These are phyloP conservation scores for Melanogrammus aeglefinus DNA, from an alignment of 2,797 vertebrate species.

Conservation along the genomic window DNA sequence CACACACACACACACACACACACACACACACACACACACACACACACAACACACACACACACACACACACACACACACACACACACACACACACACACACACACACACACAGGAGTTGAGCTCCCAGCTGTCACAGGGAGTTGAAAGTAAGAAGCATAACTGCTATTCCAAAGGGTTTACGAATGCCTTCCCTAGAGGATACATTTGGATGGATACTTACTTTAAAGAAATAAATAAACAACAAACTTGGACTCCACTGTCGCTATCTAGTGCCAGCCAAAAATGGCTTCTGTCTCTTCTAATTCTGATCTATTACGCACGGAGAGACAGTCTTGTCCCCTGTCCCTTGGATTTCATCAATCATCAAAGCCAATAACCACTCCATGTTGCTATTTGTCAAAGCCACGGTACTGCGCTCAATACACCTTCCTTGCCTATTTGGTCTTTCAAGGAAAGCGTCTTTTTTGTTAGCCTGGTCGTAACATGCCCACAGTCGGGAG, in stretches of 20 bases:
- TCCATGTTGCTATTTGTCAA: constrained; percentile 50
- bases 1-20: constrained; percentile 11
- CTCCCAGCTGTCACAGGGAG: constrained; percentile 51
- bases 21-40: constrained; percentile 37
- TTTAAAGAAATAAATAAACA: constrained; percentile 47
- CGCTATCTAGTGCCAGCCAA: constrained; percentile 38
- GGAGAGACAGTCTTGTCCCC: constrained; percentile 44
- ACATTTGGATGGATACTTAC: constrained; percentile 42
- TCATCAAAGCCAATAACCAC: constrained; percentile 60
- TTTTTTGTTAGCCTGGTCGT: constrained; percentile 60
- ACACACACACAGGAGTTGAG: constrained; percentile 34
- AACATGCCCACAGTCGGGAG: constrained; percentile 49
- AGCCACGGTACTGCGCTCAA: constrained; percentile 51
- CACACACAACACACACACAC: constrained; percentile 16
- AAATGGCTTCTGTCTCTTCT: constrained; percentile 42
- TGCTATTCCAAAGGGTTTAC: constrained; percentile 55
- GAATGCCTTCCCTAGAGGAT: constrained; percentile 44
- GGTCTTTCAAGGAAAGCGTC: constrained; percentile 69
- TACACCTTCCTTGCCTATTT: constrained; percentile 58
- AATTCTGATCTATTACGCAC: constrained; percentile 35
- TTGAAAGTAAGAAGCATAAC: constrained; percentile 55
- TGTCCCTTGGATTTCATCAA: constrained; percentile 53
- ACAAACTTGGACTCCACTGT: constrained; percentile 28
- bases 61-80: constrained; percentile 16
- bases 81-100: constrained; percentile 17